phyloP scores from a whole-genome alignment of 2,888 invertebrate genomes.

The Bombylius major region DNA sequence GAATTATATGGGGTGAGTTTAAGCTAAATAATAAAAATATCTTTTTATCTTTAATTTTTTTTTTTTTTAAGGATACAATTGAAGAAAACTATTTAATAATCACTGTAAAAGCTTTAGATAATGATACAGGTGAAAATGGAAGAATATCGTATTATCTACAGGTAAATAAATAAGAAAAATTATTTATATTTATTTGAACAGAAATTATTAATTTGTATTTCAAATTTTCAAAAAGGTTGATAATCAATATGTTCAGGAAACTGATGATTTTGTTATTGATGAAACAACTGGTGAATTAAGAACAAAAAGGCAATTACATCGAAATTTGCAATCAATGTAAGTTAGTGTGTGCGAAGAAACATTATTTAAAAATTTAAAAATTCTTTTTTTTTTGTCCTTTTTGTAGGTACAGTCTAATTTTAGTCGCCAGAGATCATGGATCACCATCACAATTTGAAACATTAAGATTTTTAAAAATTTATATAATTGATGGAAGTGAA shows the following conservation, averaged over 20 bases:
- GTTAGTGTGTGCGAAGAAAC: neutral
- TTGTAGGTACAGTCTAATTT: conserved; percentile 45
- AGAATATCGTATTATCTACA: conserved; percentile 72
- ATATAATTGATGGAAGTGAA: conserved; percentile 68
- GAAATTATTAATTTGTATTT: too few species aligned
- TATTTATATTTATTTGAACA: neutral
- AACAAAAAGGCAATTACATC: conserved; percentile 65
- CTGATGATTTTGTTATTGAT: conserved; percentile 70
- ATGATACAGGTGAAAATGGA: conserved; percentile 73
- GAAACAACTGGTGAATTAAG: conserved; percentile 65
- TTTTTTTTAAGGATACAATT: conserved; percentile 50
- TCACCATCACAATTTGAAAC: conserved; percentile 69
- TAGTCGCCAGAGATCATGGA: conserved; percentile 75
- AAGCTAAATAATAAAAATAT: neutral
- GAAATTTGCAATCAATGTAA: conserved; percentile 47
- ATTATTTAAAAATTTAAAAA: neutral
- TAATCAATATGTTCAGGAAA: conserved; percentile 63
- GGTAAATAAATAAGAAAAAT: conserved; percentile 33
- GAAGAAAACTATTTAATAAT: conserved; percentile 63
- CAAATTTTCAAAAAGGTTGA: conserved; percentile 17
- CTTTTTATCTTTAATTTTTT: neutral
- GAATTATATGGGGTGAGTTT: conserved; percentile 64
- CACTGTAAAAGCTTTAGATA: conserved; percentile 69
- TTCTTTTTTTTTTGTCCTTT: neutral
- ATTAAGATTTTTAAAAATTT: conserved; percentile 57